Evolutionary conservation across 2,888 invertebrate genomes (phyloP).

Genomic region (Craniophora ligustri): DNA sequence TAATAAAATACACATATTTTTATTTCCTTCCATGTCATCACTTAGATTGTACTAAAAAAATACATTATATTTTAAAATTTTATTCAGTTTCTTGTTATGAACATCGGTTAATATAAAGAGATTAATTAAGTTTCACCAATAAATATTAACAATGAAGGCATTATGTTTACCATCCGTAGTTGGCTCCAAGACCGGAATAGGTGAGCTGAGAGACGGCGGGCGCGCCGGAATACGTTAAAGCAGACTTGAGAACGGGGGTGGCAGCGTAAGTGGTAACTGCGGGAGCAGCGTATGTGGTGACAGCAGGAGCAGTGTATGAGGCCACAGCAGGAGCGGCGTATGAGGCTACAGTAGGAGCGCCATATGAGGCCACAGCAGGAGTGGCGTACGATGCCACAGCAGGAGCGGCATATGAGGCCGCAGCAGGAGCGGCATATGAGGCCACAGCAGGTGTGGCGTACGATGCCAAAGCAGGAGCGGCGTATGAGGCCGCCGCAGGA

Average conservation of each 20-base stretch:
- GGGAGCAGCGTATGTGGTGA: constrained; percentile 64
- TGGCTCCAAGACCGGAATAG: constrained; percentile 89
- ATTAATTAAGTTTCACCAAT: constrained; percentile 10
- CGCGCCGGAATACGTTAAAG: constrained; percentile 86
- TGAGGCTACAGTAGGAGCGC: constrained; percentile 67
- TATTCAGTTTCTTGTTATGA: too few relatives aligned
- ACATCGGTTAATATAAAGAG: not conserved
- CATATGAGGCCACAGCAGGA: constrained; percentile 33
- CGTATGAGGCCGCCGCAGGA: constrained; percentile 55
- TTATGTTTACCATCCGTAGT: constrained; percentile 78
- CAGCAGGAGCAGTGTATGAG: constrained; percentile 73
- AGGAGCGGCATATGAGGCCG: constrained; percentile 54
- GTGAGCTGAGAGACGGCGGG: constrained; percentile 90
- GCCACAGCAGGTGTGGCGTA: constrained; percentile 68
- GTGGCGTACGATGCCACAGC: not conserved
- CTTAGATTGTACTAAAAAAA: too few relatives aligned
- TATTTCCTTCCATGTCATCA: too few relatives aligned
- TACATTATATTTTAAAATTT: too few relatives aligned
- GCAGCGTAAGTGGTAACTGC: constrained; percentile 67
- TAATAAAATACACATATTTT: too few relatives aligned
- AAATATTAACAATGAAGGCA: constrained; percentile 43
- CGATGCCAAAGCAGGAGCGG: constrained; percentile 56
- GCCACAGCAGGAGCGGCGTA: constrained; percentile 59
- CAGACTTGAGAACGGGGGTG: constrained; percentile 71
- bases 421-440: constrained; percentile 74